Conservation (phyloP, 2,113 vertebrate genomes). For the Chloropsis cyanopogon region DNA sequence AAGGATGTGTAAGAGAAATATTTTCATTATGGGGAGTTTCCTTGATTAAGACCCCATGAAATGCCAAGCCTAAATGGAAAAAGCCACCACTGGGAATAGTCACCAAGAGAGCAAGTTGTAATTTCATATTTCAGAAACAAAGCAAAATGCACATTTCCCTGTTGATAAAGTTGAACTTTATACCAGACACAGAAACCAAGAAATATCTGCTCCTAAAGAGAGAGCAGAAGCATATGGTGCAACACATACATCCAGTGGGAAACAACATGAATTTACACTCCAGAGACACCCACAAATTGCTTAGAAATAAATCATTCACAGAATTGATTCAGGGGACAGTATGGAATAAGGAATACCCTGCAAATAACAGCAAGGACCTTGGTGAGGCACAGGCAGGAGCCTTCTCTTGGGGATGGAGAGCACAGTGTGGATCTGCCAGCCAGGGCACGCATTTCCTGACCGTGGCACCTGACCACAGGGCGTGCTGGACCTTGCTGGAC, state of each 20-base stretch:
- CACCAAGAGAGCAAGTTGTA: background rate
- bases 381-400: background rate
- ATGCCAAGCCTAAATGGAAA: background rate
- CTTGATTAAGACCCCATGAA: background rate
- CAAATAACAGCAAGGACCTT: background rate
- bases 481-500: background rate
- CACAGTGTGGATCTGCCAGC: rapidly evolving
- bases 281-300: background rate
- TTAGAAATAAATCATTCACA: background rate
- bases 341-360: background rate
- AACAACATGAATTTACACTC: background rate
- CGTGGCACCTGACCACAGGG: background rate
- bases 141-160: background rate
- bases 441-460: background rate
- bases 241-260: background rate
- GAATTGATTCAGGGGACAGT: background rate
- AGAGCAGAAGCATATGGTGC: background rate
- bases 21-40: background rate
- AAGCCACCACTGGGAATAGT: background rate
- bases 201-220: background rate
- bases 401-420: background rate
- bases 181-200: background rate
- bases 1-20: rapidly evolving
- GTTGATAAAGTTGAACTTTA: background rate
- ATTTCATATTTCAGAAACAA: background rate